Conservation (phyloP, 1,140 invertebrate genomes). For the Augochlora pura region DNA sequence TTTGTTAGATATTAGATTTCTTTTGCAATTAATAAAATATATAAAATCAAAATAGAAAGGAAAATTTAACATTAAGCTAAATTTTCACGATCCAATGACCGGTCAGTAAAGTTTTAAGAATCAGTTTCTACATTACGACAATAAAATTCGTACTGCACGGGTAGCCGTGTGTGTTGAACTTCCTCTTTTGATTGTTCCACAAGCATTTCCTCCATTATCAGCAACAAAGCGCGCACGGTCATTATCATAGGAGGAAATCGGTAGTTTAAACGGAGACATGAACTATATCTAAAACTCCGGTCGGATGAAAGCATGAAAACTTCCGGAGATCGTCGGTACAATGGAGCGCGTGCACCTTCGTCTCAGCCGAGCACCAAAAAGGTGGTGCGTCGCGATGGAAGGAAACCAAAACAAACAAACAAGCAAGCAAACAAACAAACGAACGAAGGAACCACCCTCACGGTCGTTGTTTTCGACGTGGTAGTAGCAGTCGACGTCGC, state of each 20-base stretch:
- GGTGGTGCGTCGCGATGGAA: conserved; percentile 28
- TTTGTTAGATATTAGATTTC: too few species aligned
- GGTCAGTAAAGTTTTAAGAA: too few species aligned
- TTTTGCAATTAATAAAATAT: too few species aligned
- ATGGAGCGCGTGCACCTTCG: conserved; percentile 28
- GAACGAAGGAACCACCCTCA: conserved; percentile 6
- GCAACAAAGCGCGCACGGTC: background rate
- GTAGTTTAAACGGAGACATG: background rate
- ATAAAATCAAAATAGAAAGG: too few species aligned
- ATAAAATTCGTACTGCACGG: background rate
- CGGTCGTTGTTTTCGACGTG: conserved; percentile 7
- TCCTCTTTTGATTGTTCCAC: background rate
- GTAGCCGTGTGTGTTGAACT: too few species aligned
- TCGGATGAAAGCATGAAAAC: conserved; percentile 36
- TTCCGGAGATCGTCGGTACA: background rate
- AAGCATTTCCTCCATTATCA: conserved; percentile 1
- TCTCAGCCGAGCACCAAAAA: conserved; percentile 37
- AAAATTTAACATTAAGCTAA: too few species aligned
- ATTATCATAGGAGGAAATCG: background rate
- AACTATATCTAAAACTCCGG: conserved; percentile 29
- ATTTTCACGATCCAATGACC: too few species aligned
- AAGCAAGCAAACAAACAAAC: conserved; percentile 11
- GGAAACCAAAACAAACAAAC: conserved; percentile 24
- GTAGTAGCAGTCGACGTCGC: conserved; percentile 9
- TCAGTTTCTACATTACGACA: background rate